Conservation (phyloP, 2,113 vertebrate genomes). For the Microcebus lehilahytsara region DNA sequence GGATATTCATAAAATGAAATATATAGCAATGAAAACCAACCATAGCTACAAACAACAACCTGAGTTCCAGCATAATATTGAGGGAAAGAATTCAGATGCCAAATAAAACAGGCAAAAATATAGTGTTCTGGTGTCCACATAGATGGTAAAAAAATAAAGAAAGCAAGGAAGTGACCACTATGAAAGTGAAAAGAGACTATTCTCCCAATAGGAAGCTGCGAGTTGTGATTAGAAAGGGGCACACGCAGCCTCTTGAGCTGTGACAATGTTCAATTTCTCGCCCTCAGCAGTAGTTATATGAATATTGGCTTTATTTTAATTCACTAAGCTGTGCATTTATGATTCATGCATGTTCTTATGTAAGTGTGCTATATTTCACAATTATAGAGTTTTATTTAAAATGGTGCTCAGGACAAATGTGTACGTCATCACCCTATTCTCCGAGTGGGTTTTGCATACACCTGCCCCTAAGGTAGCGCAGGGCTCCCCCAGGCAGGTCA, state of each 20-base stretch:
- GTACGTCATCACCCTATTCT: neutral
- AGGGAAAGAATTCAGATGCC: neutral
- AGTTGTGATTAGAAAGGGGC: neutral
- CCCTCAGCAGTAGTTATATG: neutral
- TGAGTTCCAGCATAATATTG: neutral
- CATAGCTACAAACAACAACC: neutral
- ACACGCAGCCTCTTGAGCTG: neutral
- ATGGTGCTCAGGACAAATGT: neutral
- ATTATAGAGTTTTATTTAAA: neutral
- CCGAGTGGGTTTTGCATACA: neutral
- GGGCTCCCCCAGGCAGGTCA: neutral
- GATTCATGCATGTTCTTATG: neutral
- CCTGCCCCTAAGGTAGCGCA: neutral
- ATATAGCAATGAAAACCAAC: neutral
- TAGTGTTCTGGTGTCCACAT: neutral
- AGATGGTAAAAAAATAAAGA: neutral
- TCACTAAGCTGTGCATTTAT: neutral
- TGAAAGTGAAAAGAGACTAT: neutral
- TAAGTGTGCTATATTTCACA: neutral
- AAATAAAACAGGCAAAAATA: neutral
- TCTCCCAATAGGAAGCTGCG: neutral
- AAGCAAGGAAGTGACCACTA: neutral
- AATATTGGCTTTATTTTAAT: neutral
- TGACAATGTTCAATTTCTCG: neutral
- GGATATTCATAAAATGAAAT: neutral